Base-by-base conservation (phyloP, 2,797 vertebrate genomes). In the Hydrocynus forskahlii region DNA sequence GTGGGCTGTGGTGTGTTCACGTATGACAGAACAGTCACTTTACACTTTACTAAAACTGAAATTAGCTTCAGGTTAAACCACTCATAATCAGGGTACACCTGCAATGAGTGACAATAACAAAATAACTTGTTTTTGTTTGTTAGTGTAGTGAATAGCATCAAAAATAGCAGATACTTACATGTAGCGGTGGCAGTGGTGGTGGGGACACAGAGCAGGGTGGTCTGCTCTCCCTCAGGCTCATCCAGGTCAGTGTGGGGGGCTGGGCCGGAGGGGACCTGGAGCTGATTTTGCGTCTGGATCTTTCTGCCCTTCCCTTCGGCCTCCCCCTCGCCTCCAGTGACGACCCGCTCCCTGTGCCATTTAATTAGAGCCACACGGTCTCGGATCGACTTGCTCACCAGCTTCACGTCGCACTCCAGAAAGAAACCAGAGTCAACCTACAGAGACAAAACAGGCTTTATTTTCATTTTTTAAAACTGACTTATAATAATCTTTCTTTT, bases 351-450 rank as follows among this genome's bases (percentile, higher is more conserved):
- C 79, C 98, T 92, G 60, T 95, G 92, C 97, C 98, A 99, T 57
- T 96, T 97, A 89, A 99, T 99, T 63, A 99, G 90, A 0, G 98
- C 95, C 74, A 99, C 98, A 0, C 98, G 94, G 88, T 99, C 98
- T 0, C 96, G 95, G 86, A 99, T 99, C 12, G 98, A 99, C 91
- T 98, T 99, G 0, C 95, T 96, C 55, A 99, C 96, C 9, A 97
- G 94, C 92, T 99, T 99, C 81, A 97, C 92, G n/a, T 99, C 98
- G 0, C 90, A 97, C 81, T 99, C 98, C 19, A 99, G 95, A 92
- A 99, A 98, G 89, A 99, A 97, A 7, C 98, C 97, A 5, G 97
- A 99, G 14, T 98, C 97, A 21, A 99, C 96, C 98, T 99, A 84
- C n/a, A 86, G 86, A 16, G 1, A 63, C 6, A 35, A 35, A 23